Evolutionary conservation across 2,113 vertebrate genomes (phyloP), one percentile per base, ranked within the genome.

Genomic region (Gnathonemus longibarbis): DNA sequence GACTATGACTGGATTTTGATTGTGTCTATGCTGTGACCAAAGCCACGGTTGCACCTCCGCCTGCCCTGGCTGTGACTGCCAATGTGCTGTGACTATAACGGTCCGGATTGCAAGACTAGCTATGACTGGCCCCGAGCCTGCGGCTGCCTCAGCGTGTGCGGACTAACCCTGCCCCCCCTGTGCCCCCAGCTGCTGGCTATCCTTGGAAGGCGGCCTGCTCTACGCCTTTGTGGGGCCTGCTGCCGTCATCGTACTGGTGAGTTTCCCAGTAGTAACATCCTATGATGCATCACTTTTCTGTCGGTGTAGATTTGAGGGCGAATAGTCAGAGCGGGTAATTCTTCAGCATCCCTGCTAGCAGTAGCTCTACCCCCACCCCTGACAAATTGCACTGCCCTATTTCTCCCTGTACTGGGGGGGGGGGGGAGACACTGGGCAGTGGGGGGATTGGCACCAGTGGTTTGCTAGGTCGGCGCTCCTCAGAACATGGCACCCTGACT

Each of bases 221-320:
- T 99, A 99, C 0, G 98, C 98, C 91, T 99, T 99, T 31, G 98
- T 99, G 74, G 98, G 98, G 80, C 98, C 98, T 0, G 98, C 98
- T 1, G 98, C 98, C 0, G 97, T 98, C 95, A 98, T 98, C 5
- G 98, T 99, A 24, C 94, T 99, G 97, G 98, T 99, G 96, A 93
- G 97, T 95, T 7, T 52, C 62, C 3, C 45, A 5, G 58, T 15
- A 11, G 0, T 27, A 19, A 49, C 7, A n/a, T 24, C 56, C 21
- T 87, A 5, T 87, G 85, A n/a, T 24, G 8, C 83, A 46, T 45
- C 84, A n/a, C n/a, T 87, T 50, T 53, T 87, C 27, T 45, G 49
- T 27, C 48, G 9, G 17, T 3, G 17, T 46, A 35, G 15, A 46
- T 84, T 46, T 46, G 39, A 9, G 42, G 83, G 15, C 42, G 1